Evolutionary conservation across 2,888 invertebrate species (phyloP), one percentile per base, ranked within the genome.

Genomic region (Archaeoteleia sp.): DNA sequence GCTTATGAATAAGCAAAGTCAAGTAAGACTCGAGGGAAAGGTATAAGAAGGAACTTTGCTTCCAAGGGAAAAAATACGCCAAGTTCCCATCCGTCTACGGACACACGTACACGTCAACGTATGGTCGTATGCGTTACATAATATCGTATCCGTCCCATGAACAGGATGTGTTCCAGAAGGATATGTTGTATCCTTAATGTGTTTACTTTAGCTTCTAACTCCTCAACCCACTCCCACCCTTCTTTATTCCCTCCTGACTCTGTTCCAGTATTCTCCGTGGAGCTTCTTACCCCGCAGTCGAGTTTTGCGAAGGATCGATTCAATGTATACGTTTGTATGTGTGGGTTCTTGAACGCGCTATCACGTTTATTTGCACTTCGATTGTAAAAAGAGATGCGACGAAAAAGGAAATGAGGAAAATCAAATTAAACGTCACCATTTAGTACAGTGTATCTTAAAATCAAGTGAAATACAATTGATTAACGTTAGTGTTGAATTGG

Each of bases 161-260:
- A 77, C 75, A 74, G 76, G 76, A 78, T 76, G 76, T 74, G 77
- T 78, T 80, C 81, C 77, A 51, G 61, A 60, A 51, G 78, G 76
- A 72, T 78, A 82, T 78, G 78, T 79, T 78, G 77, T 79, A 80
- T 78, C 80, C 82, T 78, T 82, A 82, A 83, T 83, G 82, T 82
- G 81, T 83, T 83, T 83, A 80, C 81, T 80, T 80, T 82, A 72
- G 77, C 80, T 79, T 74, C 78, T 77, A 81, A 79, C 80, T 78
- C 78, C 73, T n/a, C n/a, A n/a, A n/a, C n/a, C n/a, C n/a, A n/a
- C n/a, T n/a, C n/a, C n/a, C n/a, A n/a, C n/a, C n/a, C n/a, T n/a
- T n/a, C 78, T 73, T 80, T 74, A 78, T 58, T 55, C 67, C 62
- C 58, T 45, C 40, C 54, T 66, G 58, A 49, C 46, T 54, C 40